Conservation (phyloP, 2,797 vertebrate species). For the Etheostoma perlongum region DNA sequence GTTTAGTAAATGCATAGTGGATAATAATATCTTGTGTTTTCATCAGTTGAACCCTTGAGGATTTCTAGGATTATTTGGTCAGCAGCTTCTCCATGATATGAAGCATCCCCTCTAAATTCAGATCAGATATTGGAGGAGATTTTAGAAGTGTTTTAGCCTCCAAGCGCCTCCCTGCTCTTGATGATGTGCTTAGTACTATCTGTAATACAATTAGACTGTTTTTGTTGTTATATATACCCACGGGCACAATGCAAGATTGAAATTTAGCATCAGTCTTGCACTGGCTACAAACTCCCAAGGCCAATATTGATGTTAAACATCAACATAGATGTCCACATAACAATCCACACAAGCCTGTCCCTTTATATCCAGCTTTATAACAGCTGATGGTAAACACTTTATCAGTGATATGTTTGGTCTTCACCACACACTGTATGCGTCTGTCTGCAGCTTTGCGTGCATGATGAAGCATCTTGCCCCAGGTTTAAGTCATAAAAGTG, state of each 20-base stretch:
- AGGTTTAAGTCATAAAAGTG: constrained; percentile 88
- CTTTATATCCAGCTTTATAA: constrained; percentile 48
- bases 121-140: constrained; percentile 30
- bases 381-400: constrained; percentile 61
- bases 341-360: constrained; percentile 37
- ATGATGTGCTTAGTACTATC: constrained; percentile 30
- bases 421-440: constrained; percentile 56
- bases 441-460: constrained; percentile 57
- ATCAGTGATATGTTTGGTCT: constrained; percentile 63
- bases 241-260: constrained; percentile 10
- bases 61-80: constrained; percentile 40
- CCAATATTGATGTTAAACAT: constrained; percentile 40
- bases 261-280: constrained; percentile 25
- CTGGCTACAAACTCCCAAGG: constrained; percentile 13
- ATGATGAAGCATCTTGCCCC: constrained; percentile 80
- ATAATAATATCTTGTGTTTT: constrained; percentile 36
- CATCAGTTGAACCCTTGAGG: constrained; percentile 45
- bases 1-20: constrained; percentile 6
- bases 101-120: constrained; percentile 40
- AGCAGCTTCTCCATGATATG: constrained; percentile 25
- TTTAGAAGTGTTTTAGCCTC: constrained; percentile 42
- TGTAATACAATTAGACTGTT: constrained; percentile 60
- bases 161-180: constrained; percentile 10
- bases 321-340: constrained; percentile 32
- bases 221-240: constrained; percentile 42